phyloP scores from a whole-genome alignment of 2,888 invertebrate species.

The Zele albiditarsus region DNA sequence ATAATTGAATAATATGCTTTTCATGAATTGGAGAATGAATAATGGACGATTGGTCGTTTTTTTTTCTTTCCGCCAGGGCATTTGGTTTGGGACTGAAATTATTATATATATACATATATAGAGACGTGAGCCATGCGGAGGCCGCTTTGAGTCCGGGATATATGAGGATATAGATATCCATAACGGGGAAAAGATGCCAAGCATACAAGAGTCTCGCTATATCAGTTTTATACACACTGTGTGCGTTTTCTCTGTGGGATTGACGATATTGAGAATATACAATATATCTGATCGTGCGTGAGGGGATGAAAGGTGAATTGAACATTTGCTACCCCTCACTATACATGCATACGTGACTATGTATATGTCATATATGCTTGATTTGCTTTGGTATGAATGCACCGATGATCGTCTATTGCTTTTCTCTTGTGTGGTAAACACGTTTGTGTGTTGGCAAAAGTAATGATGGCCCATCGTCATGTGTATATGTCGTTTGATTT shows the following conservation, averaged over 20 bases:
- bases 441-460: slow-evolving; percentile 64
- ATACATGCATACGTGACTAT: slow-evolving; percentile 4
- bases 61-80: no score
- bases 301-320: slow-evolving; percentile 65
- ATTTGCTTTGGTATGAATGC: slow-evolving; percentile 27
- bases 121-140: background rate
- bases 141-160: slow-evolving; percentile 3
- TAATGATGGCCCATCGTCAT: slow-evolving; percentile 67
- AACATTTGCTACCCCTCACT: slow-evolving; percentile 35
- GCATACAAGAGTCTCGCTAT: slow-evolving; percentile 48
- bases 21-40: no score
- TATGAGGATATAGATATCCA: slow-evolving; percentile 8
- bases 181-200: slow-evolving; percentile 34
- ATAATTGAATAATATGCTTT: no score
- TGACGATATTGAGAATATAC: slow-evolving; percentile 45
- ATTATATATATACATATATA: background rate
- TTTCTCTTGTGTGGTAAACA: slow-evolving; percentile 67
- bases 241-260: slow-evolving; percentile 24
- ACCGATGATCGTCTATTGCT: slow-evolving; percentile 40
- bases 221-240: slow-evolving; percentile 51
- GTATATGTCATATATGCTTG: slow-evolving; percentile 22
- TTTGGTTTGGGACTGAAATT: slow-evolving; percentile 50
- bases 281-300: slow-evolving; percentile 65
- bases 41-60: no score
- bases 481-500: slow-evolving; percentile 64